Base-by-base conservation (phyloP, 1,140 invertebrate species). In the Trissolcus basalis region DNA sequence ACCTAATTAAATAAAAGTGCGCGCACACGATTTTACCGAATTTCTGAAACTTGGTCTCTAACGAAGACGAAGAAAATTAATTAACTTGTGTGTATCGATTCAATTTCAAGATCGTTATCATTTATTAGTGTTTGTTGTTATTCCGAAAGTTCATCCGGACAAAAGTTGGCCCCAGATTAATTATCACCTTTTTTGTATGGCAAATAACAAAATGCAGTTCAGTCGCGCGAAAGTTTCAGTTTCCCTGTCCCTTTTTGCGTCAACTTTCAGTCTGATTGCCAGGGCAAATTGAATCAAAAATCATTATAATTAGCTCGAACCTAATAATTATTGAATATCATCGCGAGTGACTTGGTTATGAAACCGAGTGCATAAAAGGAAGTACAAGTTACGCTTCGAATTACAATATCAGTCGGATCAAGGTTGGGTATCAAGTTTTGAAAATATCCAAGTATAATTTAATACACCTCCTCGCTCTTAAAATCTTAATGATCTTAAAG, bases 1-100 rank as follows among this genome's bases (percentile, higher is more conserved):
- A 56, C 63, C 53, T 58, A 67, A 67, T 67, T 58, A 56, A 67
- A 63, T 54, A 63, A 63, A 63, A 54, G 49, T 48, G 13, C 47
- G 48, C 45, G 44, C 13, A 8, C 12, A 51, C 60, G 49, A 41
- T 45, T 51, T 63, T 47, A 13, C 50, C 8, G 19, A 43, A 45
- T 51, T 63, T 45, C 16, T 13, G 43, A 8, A 15, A 33, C n/a
- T 27, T 33, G 16, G 45, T 63, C 49, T 54, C 47, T 39, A 45
- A 63, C 49, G 19, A 61, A 51, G n/a, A 35, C 11, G 47, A 16
- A 8, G 19, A 7, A 41, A 60, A 43, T 50, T 60, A 39, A 48
- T 60, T 41, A 50, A 43, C 35, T 32, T 0, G 45, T 27, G 19
- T 9, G 16, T 19, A 44, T 53, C 59, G 27, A 44, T 50, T 8